Base-by-base conservation (phyloP, 2,797 vertebrate species). In the Allobates femoralis region DNA sequence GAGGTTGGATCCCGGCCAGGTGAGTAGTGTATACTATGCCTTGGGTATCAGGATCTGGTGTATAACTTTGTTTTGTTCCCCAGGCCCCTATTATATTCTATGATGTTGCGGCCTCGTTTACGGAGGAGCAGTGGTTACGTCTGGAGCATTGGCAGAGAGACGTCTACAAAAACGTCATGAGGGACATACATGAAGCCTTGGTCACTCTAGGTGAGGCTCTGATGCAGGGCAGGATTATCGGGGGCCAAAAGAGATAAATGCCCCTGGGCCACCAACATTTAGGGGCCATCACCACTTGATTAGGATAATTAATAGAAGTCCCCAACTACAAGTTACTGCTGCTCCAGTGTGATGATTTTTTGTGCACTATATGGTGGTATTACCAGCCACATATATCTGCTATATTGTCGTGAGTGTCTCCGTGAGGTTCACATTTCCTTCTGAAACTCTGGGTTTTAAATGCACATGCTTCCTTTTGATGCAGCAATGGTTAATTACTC, bases 61-160 rank as follows among this genome's bases (percentile, higher is more conserved):
- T 21, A 55, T 53, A 11, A 30, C 26, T 51, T 28, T 74, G 3
- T 8, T 55, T 75, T 76, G 26, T 53, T 76, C 51, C 50, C 19
- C 30, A 87, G 86, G 76, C 32, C 16, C 64, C 86, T 5, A 60
- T 87, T 21, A 41, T 74, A 16, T 87, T 87, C 75, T 41, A 34
- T 62, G 75, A 87, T 32, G 86, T 87, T 64, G 86, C 75, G 18
- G 86, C 55, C 28, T 87, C 64, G 16, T 87, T 87, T 74, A 83
- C 81, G 18, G 81, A 87, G 51, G 75, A 79, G 10, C 86, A 87
- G 41, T 87, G 86, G 86, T 19, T 56, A 21, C 64, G 64, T 18
- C 41, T 87, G 64, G 75, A 84, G 14, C 78, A 34, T 5, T 62
- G 75, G 66, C 75, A 87, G 23, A 84, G 56, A 55, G 81, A 87